Conservation (phyloP, 2,113 vertebrate species). For the Bothrops jararaca region DNA sequence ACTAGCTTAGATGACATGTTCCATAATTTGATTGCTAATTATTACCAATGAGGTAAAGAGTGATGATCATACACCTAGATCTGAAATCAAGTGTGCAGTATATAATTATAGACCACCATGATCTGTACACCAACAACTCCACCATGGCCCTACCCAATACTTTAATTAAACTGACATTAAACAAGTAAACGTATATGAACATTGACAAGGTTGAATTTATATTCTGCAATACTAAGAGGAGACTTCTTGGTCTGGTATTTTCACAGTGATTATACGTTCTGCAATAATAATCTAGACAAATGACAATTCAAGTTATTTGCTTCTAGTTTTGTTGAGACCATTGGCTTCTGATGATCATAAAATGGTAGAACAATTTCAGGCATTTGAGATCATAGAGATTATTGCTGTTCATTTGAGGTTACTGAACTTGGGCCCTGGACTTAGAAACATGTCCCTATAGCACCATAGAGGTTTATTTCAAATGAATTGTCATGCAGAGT, state of each 20-base stretch:
- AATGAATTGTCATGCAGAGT: background rate
- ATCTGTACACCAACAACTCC: background rate
- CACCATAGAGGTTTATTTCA: too few relatives aligned
- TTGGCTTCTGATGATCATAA: background rate
- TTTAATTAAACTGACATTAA: conserved; percentile 51
- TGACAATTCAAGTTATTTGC: background rate
- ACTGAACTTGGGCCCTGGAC: background rate
- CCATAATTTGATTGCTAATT: conserved; percentile 70
- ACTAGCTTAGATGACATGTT: background rate
- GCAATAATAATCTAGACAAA: background rate
- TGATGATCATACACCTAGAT: conserved; percentile 69
- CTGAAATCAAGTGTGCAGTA: conserved; percentile 63
- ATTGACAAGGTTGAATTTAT: conserved; percentile 71
- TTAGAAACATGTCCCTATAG: background rate
- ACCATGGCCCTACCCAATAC: conserved; percentile 71
- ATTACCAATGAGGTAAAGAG: conserved; percentile 74
- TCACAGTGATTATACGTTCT: background rate
- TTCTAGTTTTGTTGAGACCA: background rate
- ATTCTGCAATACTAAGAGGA: conserved; percentile 79
- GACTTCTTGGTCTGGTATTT: conserved; percentile 70
- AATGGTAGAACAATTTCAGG: background rate
- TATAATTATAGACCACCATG: background rate
- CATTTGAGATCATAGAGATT: background rate
- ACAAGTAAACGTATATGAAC: conserved; percentile 13
- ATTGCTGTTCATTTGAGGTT: background rate